Conservation (phyloP, 1,140 invertebrate species). For the Zaprionus kolodkinae region DNA sequence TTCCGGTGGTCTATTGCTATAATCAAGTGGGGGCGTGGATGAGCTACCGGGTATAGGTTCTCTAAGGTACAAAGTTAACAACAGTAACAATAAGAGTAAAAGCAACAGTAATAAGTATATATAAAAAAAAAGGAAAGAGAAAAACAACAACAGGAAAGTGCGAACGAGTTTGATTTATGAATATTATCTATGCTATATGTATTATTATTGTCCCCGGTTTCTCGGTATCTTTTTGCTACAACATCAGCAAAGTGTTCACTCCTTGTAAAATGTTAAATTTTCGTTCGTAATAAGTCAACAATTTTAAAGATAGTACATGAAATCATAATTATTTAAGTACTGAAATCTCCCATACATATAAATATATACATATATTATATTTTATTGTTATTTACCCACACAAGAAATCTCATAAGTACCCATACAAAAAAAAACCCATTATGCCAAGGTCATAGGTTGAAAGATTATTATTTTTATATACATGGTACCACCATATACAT, state of each 20-base stretch:
- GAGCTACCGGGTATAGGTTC: neutral
- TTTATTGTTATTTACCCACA: neutral
- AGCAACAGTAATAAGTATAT: neutral
- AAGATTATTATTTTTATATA: constrained; percentile 33
- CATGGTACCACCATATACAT: constrained; percentile 6
- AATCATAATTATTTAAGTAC: neutral
- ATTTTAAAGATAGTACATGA: neutral
- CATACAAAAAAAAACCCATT: neutral
- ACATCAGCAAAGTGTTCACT: neutral
- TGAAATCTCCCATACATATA: no score
- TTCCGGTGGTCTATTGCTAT: neutral
- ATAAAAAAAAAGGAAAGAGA: neutral
- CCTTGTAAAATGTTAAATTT: neutral
- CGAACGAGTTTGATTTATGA: neutral
- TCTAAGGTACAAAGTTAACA: constrained; percentile 1
- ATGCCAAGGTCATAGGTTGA: constrained; percentile 11
- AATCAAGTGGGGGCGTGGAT: neutral
- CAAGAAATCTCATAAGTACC: constrained; percentile 29
- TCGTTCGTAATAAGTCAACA: neutral
- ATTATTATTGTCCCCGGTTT: constrained; percentile 14
- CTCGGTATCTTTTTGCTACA: neutral
- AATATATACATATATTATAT: no score
- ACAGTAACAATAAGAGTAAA: neutral
- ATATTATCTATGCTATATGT: neutral
- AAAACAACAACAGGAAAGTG: neutral